Evolutionary conservation across 2,888 invertebrate species (phyloP), one percentile per base, ranked within the genome.

Genomic region (Andrena haemorrhoa): DNA sequence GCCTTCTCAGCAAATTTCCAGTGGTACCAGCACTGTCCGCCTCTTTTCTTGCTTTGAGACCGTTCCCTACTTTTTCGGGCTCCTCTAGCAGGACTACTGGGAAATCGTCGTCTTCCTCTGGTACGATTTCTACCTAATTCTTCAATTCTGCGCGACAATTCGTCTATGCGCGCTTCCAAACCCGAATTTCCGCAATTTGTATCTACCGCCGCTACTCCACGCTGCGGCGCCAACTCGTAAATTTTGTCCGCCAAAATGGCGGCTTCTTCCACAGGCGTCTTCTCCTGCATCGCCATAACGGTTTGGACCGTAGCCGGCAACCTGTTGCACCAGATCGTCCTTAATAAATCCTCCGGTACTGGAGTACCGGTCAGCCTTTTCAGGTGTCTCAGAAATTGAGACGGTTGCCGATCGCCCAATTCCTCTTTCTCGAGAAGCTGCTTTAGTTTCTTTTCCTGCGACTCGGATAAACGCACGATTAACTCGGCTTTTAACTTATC

Each of bases 241-340:
- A 61, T 20, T n/a, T 61, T 61, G 3, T 61, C 60, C n/a, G 60
- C 60, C n/a, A 61, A n/a, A 8, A 33, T n/a, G 2, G n/a, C 31
- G n/a, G 60, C 60, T 8, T 20, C 31, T 61, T 61, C 33, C 16
- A 61, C 16, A 0, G 60, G n/a, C 3, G 33, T 8, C 2, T 33
- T 61, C 6, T 61, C 31, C 8, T 61, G 60, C 2, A 16, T 33
- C 7, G 33, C 20, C n/a, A 61, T 12, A n/a, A 61, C n/a, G 1
- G 60, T n/a, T 20, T 61, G 60, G 1, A 33, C 33, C 2, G 20
- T 0, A 16, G 16, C n/a, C n/a, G 33, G 33, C 60, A 61, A 31
- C 8, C 60, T 61, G 8, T 31, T 31, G 2, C n/a, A 3, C 33
- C 60, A 61, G 16, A 61, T 29, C 1, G 16, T n/a, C 10, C 20